phyloP scores from a whole-genome alignment of 1,140 invertebrate genomes.

The Chionoecetes opilio region DNA sequence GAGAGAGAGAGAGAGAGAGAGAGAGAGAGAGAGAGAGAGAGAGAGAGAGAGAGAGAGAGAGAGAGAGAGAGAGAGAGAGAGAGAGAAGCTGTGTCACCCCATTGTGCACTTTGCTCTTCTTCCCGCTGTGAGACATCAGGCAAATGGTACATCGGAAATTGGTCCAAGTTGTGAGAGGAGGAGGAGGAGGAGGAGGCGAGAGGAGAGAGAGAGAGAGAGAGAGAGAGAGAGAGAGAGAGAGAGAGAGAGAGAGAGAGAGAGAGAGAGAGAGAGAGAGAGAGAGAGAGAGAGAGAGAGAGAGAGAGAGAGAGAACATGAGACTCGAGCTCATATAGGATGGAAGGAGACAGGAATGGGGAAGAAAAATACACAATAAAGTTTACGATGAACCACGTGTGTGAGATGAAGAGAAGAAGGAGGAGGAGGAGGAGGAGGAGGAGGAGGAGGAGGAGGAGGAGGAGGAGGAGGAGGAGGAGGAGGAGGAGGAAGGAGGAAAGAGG shows the following conservation, averaged over 20 bases:
- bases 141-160: conserved; percentile 29
- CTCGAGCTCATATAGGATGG: neutral
- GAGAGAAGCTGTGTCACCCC: conserved; percentile 20
- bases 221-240: neutral
- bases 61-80: conserved; percentile 25
- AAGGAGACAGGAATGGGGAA: neutral
- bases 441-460: neutral
- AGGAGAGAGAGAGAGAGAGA: neutral
- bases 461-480: neutral
- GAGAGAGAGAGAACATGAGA: neutral
- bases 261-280: neutral
- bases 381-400: neutral
- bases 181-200: neutral
- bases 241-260: neutral
- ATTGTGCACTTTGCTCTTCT: neutral
- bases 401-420: neutral
- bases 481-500: neutral
- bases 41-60: conserved; percentile 7
- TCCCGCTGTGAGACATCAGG: conserved; percentile 17
- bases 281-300: neutral
- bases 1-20: conserved; percentile 11
- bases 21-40: neutral
- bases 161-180: neutral
- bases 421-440: neutral
- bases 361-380: neutral